Base-by-base conservation (phyloP, 2,797 vertebrate species). In the Perodicticus potto region DNA sequence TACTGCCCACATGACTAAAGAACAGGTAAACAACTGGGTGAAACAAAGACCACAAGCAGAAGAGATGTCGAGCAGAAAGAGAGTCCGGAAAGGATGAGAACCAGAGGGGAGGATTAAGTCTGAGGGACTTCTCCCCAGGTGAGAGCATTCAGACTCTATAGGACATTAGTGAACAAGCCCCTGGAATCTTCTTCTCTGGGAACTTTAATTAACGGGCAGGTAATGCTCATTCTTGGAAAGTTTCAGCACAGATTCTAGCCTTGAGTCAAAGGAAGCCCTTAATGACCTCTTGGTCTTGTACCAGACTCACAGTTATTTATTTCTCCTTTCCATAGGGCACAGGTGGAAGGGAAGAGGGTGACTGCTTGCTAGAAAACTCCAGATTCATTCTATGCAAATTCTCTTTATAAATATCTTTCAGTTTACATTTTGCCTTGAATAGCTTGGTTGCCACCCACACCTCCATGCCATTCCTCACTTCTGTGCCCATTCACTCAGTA, bases 311-410 rank as follows among this genome's bases (percentile, higher is more conserved):
- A 57, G 34, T 43, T 70, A 83, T 55, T 89, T 90, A 80, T 57
- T 92, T 94, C 37, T 78, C n/a, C 37, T 94, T 95, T 78, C 45
- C 77, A 32, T 13, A 74, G 89, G 27, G 29, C 55, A 77, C n/a
- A 95, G 34, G 77, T 76, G 40, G 74, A 94, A 87, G n/a, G 57
- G 32, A 25, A 76, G 22, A 77, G 37, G 53, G 63, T 65, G 55
- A 45, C 16, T 7, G 32, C 43, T 22, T 55, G 14, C 81, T 77
- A 25, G 83, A 69, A 91, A 93, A 59, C 13, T 45, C 13, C 14
- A 22, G 14, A 81, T 43, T 49, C 22, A 13, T 69, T 80, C 45
- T 86, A 72, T 32, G 8, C 10, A 80, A 82, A 14, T 45, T 87
- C 3, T 43, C 34, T 76, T 69, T 53, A 65, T 69, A 80, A 80